Base-by-base conservation (phyloP, 2,888 invertebrate species). In the Tryphoninae sp. region DNA sequence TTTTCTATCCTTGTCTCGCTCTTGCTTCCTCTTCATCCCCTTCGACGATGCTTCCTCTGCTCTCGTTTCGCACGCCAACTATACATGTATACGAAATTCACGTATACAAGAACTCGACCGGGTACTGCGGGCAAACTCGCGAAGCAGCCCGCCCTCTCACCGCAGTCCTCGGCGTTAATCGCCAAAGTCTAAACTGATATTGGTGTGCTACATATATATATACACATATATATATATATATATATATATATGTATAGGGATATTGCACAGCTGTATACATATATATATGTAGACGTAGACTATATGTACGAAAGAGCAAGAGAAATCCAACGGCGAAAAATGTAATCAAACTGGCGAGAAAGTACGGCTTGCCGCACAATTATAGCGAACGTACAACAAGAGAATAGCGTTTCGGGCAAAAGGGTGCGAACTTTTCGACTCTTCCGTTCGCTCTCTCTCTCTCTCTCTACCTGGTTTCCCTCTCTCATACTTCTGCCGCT, bases 141-240 rank as follows among this genome's bases (percentile, higher is more conserved):
- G 64, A 74, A 74, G 65, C 65, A 74, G 16, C 69, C 74, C 55
- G 40, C 62, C 40, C 72, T 68, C 53, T 55, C 55, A 19, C 45
- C 80, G 64, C 42, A 80, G 64, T 75, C 76, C 81, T 78, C 72
- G 78, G 83, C 86, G 86, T 87, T 87, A 88, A 89, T 87, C 86
- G 86, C 83, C 84, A 86, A 87, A 88, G 85, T 88, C 87, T 86
- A 84, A 86, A 88, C 87, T 86, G 86, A 86, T 88, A 88, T 87
- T 87, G 86, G 86, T 86, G 86, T 84, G 85, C 81, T 74, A 64
- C 67, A 33, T 61, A 23, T 59, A 45, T 23, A 65, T 64, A 23
- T 75, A 9, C 51, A 58, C 72, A 58, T 16, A 55, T 40, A 2
- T 62, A 53, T 16, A 16, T 64, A 79, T 78, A n/a, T n/a, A 19